Evolutionary conservation across 2,888 invertebrate genomes (phyloP).

Genomic region (Stenotaenia linearis): DNA sequence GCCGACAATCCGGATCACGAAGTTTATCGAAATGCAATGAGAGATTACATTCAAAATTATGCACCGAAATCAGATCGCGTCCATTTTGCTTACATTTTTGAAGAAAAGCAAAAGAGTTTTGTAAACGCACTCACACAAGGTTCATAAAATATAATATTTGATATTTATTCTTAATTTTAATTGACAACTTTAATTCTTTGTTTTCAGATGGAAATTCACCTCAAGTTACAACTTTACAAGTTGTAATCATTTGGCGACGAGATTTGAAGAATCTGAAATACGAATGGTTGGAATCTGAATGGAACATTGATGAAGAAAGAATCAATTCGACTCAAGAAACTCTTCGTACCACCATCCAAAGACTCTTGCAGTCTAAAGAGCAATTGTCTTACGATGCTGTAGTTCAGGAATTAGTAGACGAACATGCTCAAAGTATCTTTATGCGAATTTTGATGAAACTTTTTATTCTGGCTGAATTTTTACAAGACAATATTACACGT

Average conservation of each 20-base stretch:
- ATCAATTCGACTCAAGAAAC: conserved; percentile 50
- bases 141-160: too few species aligned
- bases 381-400: conserved; percentile 70
- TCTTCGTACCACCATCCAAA: conserved; percentile 64
- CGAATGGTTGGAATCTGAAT: conserved; percentile 74
- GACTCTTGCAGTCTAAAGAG: conserved; percentile 66
- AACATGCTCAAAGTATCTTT: conserved; percentile 66
- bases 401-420: conserved; percentile 73
- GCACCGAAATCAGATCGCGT: conserved; percentile 58
- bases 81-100: conserved; percentile 79
- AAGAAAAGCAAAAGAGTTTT: conserved; percentile 74
- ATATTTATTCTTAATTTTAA: background rate
- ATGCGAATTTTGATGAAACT: conserved; percentile 62
- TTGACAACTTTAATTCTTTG: background rate
- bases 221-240: background rate
- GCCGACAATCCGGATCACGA: conserved; percentile 54
- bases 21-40: conserved; percentile 61
- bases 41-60: conserved; percentile 64
- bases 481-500: conserved; percentile 64
- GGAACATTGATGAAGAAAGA: conserved; percentile 43
- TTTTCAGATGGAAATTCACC: background rate
- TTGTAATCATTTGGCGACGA: conserved; percentile 84
- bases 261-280: conserved; percentile 81
- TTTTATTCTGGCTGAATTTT: conserved; percentile 62
- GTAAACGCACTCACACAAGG: conserved; percentile 62